These are phyloP conservation scores for Antheraea yamamai DNA, from an alignment of 2,888 invertebrate species.

Conservation along the genomic window DNA sequence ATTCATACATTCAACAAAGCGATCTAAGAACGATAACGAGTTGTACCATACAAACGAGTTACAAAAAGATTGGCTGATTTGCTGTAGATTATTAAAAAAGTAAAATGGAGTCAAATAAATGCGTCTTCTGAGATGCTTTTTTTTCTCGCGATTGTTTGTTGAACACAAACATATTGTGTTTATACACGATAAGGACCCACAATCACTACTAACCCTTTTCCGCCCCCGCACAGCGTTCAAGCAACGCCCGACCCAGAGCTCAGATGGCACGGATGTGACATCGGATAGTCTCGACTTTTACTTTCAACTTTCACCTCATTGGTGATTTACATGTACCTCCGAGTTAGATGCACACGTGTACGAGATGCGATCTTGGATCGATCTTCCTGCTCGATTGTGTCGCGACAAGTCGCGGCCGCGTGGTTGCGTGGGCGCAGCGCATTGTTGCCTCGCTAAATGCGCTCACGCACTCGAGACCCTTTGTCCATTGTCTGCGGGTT, in stretches of 20 bases:
- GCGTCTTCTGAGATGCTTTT: conserved; percentile 55
- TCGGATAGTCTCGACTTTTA: conserved; percentile 66
- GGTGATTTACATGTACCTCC: conserved; percentile 69
- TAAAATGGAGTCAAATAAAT: conserved; percentile 59
- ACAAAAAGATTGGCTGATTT: conserved; percentile 69
- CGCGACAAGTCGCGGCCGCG: conserved; percentile 54
- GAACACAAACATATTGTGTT: conserved; percentile 65
- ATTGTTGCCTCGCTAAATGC: conserved; percentile 65
- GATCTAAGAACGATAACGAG: conserved; percentile 65
- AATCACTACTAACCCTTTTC: conserved; percentile 61
- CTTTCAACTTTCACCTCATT: conserved; percentile 80
- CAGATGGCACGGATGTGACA: conserved; percentile 59
- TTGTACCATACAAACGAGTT: conserved; percentile 48
- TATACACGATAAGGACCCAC: conserved; percentile 58
- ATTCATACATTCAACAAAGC: conserved; percentile 50
- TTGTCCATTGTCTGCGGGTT: conserved; percentile 74
- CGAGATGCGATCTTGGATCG: conserved; percentile 51
- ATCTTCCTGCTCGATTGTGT: conserved; percentile 63
- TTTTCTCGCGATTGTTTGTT: conserved; percentile 59
- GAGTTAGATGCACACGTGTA: conserved; percentile 43
- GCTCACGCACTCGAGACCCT: conserved; percentile 58
- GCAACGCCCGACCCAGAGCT: neutral
- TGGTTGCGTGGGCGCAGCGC: conserved; percentile 62
- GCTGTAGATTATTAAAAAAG: conserved; percentile 63
- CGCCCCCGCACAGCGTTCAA: conserved; percentile 33